Evolutionary conservation across 2,113 vertebrate species (phyloP).

Genomic region (Megaptera novaeangliae): DNA sequence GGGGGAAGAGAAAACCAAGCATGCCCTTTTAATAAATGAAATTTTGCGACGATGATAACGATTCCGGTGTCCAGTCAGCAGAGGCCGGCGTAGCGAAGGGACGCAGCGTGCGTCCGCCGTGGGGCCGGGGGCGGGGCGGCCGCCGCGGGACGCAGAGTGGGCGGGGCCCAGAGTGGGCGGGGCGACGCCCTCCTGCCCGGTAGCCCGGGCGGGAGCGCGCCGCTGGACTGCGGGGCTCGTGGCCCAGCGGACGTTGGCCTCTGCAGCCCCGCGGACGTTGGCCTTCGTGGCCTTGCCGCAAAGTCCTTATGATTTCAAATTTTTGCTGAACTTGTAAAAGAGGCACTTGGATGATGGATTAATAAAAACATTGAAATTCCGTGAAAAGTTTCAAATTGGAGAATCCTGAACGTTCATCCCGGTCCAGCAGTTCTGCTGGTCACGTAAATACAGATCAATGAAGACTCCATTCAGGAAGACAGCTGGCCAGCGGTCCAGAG

Average conservation of each 20-base stretch:
- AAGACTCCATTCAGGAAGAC: background rate
- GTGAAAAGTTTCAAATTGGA: background rate
- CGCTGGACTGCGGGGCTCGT: accelerated
- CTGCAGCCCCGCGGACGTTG: background rate
- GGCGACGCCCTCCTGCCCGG: background rate
- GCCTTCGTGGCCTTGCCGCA: background rate
- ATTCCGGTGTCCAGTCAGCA: background rate
- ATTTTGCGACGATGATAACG: background rate
- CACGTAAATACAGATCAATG: background rate
- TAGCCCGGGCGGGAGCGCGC: accelerated
- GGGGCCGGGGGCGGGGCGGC: background rate
- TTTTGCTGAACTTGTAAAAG: background rate
- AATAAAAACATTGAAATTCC: background rate
- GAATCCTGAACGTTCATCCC: background rate
- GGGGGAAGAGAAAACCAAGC: background rate
- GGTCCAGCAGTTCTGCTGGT: background rate
- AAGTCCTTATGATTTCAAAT: background rate
- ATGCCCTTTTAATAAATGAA: background rate
- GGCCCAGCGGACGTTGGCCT: background rate
- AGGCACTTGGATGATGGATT: background rate
- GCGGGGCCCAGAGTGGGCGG: background rate
- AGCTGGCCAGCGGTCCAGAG: background rate
- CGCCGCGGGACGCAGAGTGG: too few relatives aligned
- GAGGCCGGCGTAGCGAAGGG: accelerated
- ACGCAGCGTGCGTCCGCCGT: accelerated